Evolutionary conservation across 2,113 vertebrate genomes (phyloP).

Genomic region (Vulpes lagopus): DNA sequence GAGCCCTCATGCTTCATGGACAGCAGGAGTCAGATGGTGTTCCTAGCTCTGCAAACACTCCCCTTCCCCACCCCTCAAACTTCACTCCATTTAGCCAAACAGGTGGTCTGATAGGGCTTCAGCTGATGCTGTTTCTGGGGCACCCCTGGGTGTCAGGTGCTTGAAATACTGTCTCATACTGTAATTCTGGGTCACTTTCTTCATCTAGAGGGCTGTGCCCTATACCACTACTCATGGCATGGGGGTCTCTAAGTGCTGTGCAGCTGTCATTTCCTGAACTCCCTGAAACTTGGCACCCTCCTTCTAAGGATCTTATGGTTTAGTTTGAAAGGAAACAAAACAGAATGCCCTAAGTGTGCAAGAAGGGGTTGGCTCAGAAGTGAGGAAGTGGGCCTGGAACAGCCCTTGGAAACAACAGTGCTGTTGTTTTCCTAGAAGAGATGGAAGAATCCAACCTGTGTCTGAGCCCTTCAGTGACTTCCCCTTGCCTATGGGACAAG

Average conservation of each 20-base stretch:
- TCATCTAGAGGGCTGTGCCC: no score
- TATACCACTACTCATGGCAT: neutral
- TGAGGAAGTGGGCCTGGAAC: neutral
- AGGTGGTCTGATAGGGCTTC: neutral
- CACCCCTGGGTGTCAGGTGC: no score
- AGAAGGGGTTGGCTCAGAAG: neutral
- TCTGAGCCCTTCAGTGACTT: neutral
- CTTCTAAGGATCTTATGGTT: neutral
- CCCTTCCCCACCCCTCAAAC: fast-evolving
- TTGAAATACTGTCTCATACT: neutral
- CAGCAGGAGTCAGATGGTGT: neutral
- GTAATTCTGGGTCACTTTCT: neutral
- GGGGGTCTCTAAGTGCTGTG: no score
- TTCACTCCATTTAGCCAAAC: fast-evolving
- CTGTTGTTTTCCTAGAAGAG: neutral
- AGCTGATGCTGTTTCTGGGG: neutral
- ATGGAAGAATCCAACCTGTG: neutral
- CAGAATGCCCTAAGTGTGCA: neutral
- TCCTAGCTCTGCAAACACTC: neutral
- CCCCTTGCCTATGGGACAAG: neutral
- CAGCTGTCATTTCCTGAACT: neutral
- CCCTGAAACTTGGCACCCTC: neutral
- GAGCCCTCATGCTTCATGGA: neutral
- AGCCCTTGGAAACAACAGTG: no score
- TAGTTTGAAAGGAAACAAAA: neutral